These are phyloP conservation scores for Melolontha melolontha DNA, from an alignment of 2,888 invertebrate species.

Conservation along the genomic window DNA sequence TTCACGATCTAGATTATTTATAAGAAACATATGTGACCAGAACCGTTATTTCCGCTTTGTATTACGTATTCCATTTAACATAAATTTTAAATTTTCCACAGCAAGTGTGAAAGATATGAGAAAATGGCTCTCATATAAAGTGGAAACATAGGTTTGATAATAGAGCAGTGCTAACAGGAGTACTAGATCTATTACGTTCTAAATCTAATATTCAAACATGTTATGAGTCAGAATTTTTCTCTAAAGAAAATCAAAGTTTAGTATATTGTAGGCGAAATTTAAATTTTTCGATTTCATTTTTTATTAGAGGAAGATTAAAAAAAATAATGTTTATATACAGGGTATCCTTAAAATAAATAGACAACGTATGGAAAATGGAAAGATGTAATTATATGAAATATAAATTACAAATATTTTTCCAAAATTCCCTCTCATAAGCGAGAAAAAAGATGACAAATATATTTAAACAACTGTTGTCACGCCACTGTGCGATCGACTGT, in stretches of 20 bases:
- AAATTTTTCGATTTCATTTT: too few species aligned
- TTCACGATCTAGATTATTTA: constrained; percentile 33
- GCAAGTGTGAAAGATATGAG: constrained; percentile 32
- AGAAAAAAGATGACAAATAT: too few species aligned
- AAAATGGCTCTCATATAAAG: constrained; percentile 6
- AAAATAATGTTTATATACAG: too few species aligned
- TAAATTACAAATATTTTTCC: too few species aligned
- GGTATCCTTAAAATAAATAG: too few species aligned
- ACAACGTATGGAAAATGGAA: too few species aligned
- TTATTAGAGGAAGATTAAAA: too few species aligned
- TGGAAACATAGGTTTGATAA: background rate
- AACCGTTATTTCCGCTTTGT: constrained; percentile 30
- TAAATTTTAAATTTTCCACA: constrained; percentile 34
- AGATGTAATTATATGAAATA: too few species aligned
- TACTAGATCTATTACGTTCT: constrained; percentile 4
- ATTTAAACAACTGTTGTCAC: too few species aligned
- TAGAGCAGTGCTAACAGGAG: constrained; percentile 1
- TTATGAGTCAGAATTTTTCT: constrained; percentile 1
- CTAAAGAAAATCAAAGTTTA: background rate
- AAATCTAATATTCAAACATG: constrained; percentile 18
- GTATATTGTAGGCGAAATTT: too few species aligned
- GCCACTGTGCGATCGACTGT: too few species aligned
- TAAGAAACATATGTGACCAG: constrained; percentile 36
- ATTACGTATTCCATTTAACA: constrained; percentile 38
- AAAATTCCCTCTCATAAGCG: too few species aligned